Evolutionary conservation across 2,113 vertebrate species (phyloP).

Genomic region (Tylochromis polylepis): DNA sequence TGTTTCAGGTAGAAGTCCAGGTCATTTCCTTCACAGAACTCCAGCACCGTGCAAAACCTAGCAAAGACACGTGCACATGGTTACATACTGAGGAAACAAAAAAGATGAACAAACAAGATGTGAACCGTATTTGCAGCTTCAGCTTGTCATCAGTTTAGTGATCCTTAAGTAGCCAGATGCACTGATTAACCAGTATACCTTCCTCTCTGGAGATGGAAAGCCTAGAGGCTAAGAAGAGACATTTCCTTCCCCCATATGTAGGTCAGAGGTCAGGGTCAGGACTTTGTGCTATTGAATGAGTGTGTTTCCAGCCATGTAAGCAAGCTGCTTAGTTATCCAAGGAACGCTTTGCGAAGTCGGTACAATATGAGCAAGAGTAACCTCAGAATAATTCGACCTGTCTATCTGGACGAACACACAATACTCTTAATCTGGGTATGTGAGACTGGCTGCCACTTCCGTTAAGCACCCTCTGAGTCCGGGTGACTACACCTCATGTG

Average conservation of each 20-base stretch:
- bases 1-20: slow-evolving; percentile 99
- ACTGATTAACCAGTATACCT: neutral
- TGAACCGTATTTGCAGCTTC: neutral
- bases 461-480: neutral
- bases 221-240: neutral
- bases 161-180: neutral
- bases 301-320: neutral
- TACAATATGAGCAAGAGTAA: neutral
- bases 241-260: neutral
- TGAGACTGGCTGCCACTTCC: neutral
- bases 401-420: neutral
- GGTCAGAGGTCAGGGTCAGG: neutral
- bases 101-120: neutral
- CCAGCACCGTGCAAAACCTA: slow-evolving; percentile 98
- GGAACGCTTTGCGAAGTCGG: neutral
- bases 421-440: neutral
- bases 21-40: slow-evolving; percentile 99
- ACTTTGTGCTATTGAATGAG: neutral
- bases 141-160: neutral
- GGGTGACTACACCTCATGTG: neutral
- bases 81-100: rapidly evolving
- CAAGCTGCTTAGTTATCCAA: neutral
- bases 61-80: neutral
- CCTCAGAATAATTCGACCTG: neutral
- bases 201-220: neutral